A percentile compares a stretch with the other conserved stretches of the same genome.
Conservation (phyloP, 2,113 vertebrate genomes). For the Scartelaos histophorus region DNA sequence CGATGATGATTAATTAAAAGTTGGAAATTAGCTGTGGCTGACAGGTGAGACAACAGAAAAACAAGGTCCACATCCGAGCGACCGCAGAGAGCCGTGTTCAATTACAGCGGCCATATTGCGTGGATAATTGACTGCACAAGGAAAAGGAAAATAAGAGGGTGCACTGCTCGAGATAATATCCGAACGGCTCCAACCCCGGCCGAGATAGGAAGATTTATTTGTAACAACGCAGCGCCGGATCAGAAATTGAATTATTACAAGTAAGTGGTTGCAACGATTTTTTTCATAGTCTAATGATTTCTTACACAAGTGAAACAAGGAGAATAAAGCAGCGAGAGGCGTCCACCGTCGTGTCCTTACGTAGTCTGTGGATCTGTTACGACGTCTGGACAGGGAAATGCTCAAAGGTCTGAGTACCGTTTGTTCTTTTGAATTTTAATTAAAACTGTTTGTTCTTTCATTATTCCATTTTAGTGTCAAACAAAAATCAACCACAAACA, state of each 20-base stretch:
- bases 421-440: too few relatives aligned
- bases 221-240: not conserved
- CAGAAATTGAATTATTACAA: slow-evolving; percentile 5
- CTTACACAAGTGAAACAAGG: not conserved
- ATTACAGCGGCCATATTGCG: slow-evolving; percentile 44
- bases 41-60: slow-evolving; percentile 45
- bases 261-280: not conserved
- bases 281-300: not conserved
- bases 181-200: not conserved
- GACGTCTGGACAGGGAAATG: too few relatives aligned
- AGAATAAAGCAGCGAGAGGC: not conserved
- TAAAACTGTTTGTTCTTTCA: too few relatives aligned
- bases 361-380: too few relatives aligned
- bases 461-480: too few relatives aligned
- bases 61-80: slow-evolving; percentile 48
- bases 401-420: too few relatives aligned
- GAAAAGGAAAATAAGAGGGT: slow-evolving; percentile 14
- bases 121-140: slow-evolving; percentile 55
- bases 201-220: not conserved
- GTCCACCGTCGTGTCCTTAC: too few relatives aligned
- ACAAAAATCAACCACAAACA: too few relatives aligned
- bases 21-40: slow-evolving; percentile 5
- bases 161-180: slow-evolving; percentile 1
- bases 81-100: slow-evolving; percentile 46
- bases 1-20: slow-evolving; percentile 32